phyloP scores from a whole-genome alignment of 2,113 vertebrate genomes.

The Phalacrocorax pelagicus region DNA sequence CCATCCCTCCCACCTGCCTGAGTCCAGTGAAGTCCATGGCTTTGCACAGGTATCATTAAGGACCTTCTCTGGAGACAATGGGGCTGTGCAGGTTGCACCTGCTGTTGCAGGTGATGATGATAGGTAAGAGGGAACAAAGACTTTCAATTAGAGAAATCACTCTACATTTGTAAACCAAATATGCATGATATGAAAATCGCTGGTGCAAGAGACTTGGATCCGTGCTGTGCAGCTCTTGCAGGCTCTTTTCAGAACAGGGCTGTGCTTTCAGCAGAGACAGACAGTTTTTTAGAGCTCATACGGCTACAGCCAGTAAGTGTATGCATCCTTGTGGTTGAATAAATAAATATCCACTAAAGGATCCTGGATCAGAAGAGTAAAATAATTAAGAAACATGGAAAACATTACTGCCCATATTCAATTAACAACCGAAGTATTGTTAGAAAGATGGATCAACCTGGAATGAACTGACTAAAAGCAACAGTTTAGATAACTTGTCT shows the following conservation, averaged over 20 bases:
- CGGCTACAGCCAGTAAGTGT: conserved; percentile 5
- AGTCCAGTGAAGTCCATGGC: background rate
- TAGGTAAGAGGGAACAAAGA: background rate
- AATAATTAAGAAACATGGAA: conserved; percentile 65
- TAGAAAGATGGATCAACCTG: conserved; percentile 45
- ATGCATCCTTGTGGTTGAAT: conserved; percentile 51
- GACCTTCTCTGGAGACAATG: background rate
- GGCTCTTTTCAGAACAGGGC: background rate
- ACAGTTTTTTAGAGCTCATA: conserved; percentile 23
- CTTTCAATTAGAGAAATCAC: background rate
- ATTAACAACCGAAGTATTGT: conserved; percentile 57
- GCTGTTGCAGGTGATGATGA: background rate
- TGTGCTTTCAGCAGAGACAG: conserved; percentile 30
- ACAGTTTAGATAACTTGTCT: conserved; percentile 63
- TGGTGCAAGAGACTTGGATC: background rate
- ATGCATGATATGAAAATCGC: background rate
- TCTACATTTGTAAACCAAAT: background rate
- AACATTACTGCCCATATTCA: conserved; percentile 57
- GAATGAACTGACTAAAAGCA: conserved; percentile 58
- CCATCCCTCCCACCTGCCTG: background rate
- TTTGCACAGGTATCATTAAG: background rate
- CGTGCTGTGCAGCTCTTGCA: background rate
- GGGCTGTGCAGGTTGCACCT: background rate
- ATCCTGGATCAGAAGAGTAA: conserved; percentile 60
- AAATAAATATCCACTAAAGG: conserved; percentile 61